These are phyloP conservation scores for Trematocara zebra DNA, from an alignment of 2,113 vertebrate species.

Conservation along the genomic window DNA sequence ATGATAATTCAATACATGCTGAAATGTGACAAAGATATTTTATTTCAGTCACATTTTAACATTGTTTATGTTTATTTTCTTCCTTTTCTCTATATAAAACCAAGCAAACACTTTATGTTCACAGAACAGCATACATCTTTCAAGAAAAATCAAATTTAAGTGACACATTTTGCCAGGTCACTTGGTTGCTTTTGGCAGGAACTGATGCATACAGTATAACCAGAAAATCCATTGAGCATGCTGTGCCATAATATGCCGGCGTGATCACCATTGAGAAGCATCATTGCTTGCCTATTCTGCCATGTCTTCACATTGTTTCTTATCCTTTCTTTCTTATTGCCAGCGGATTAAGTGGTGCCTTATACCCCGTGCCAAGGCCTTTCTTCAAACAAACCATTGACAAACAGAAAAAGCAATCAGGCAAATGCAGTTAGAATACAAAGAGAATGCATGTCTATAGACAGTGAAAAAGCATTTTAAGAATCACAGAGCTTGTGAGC, in stretches of 20 bases:
- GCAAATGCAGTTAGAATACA: conserved; percentile 60
- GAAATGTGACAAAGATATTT: neutral
- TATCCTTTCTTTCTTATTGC: conserved; percentile 43
- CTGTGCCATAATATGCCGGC: conserved; percentile 29
- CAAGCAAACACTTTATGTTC: neutral
- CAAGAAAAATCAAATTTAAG: conserved; percentile 31
- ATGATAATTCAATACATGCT: neutral
- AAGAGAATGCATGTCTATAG: conserved; percentile 45
- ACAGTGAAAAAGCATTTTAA: conserved; percentile 52
- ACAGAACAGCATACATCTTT: neutral
- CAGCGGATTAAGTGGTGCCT: conserved; percentile 63
- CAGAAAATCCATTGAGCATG: conserved; percentile 45
- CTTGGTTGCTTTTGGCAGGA: conserved; percentile 30
- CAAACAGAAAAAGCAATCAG: conserved; percentile 65
- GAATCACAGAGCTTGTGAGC: conserved; percentile 43
- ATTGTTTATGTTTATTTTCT: neutral
- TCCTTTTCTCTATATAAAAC: neutral
- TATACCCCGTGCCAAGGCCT: conserved; percentile 58
- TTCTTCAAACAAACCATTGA: conserved; percentile 66
- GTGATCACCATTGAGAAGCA: conserved; percentile 56
- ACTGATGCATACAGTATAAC: conserved; percentile 31
- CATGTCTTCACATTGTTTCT: conserved; percentile 61
- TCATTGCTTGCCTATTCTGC: conserved; percentile 60
- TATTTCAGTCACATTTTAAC: neutral
- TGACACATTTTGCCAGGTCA: conserved; percentile 20